Conservation (phyloP, 2,113 vertebrate species). For the Actenoides lindsayi region DNA sequence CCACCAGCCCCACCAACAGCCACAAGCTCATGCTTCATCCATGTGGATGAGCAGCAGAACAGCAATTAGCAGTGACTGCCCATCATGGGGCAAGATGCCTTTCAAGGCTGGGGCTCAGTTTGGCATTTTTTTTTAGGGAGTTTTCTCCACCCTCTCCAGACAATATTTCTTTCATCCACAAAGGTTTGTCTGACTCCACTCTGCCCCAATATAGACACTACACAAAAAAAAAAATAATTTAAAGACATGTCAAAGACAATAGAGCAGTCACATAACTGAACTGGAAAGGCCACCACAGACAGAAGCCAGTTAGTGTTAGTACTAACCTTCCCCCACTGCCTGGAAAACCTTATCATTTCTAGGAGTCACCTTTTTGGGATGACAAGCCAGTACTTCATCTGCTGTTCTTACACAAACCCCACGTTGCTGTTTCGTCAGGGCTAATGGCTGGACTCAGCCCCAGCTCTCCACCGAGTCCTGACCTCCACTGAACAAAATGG, state of each 20-base stretch:
- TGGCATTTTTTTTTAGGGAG: neutral
- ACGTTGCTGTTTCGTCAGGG: fast-evolving
- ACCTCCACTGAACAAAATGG: fast-evolving
- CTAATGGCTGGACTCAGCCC: neutral
- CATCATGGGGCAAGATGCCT: neutral
- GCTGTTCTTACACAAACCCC: neutral
- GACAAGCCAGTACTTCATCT: fast-evolving
- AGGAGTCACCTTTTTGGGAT: neutral
- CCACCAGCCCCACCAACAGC: neutral
- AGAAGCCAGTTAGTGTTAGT: neutral
- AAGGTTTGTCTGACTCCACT: neutral
- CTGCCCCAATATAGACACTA: neutral
- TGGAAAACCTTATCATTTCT: neutral
- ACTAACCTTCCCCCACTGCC: neutral
- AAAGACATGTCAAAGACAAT: neutral
- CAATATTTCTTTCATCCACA: neutral
- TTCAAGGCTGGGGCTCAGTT: fast-evolving
- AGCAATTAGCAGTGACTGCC: neutral
- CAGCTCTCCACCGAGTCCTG: neutral
- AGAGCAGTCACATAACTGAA: neutral
- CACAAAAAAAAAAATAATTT: neutral
- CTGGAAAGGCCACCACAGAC: neutral
- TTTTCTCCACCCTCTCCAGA: fast-evolving
- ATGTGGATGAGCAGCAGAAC: neutral
- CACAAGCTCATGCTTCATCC: fast-evolving